A percentile compares a stretch with the other conserved stretches of the same genome.
phyloP scores from a whole-genome alignment of 64 coral and sea anemone genomes.

The Porites lutea region DNA sequence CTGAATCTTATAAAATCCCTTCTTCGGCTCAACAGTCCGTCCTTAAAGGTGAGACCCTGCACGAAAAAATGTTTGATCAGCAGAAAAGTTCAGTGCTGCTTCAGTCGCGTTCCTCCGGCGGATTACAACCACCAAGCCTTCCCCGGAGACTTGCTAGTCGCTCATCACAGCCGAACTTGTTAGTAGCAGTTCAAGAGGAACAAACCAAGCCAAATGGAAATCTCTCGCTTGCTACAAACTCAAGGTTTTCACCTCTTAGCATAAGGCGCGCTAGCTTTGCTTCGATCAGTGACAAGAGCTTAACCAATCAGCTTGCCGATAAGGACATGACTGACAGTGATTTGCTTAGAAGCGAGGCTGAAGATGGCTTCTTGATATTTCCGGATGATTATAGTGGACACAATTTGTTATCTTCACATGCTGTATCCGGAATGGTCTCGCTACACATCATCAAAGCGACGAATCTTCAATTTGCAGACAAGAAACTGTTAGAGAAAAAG shows the following conservation, averaged over 20 bases:
- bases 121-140: not conserved
- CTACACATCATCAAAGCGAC: constrained; percentile 85
- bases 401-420: constrained; percentile 72
- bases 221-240: not conserved
- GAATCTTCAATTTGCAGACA: constrained; percentile 67
- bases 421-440: constrained; percentile 93
- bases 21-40: not conserved
- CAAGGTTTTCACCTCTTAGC: not conserved
- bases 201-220: not conserved
- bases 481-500: constrained; percentile 77
- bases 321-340: constrained; percentile 8
- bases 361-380: constrained; percentile 79
- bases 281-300: constrained; percentile 20
- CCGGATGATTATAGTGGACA: constrained; percentile 85
- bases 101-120: constrained; percentile 55
- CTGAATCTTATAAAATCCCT: not conserved
- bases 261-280: constrained; percentile 14
- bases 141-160: constrained; percentile 6
- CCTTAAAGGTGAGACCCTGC: constrained; percentile 37
- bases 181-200: not conserved
- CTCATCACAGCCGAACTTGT: constrained; percentile 38
- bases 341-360: constrained; percentile 47
- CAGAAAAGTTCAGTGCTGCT: constrained; percentile 84
- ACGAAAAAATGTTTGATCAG: constrained; percentile 68
- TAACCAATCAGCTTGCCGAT: constrained; percentile 12